phyloP scores from a whole-genome alignment of 2,113 vertebrate genomes.

The Odocoileus virginianus region DNA sequence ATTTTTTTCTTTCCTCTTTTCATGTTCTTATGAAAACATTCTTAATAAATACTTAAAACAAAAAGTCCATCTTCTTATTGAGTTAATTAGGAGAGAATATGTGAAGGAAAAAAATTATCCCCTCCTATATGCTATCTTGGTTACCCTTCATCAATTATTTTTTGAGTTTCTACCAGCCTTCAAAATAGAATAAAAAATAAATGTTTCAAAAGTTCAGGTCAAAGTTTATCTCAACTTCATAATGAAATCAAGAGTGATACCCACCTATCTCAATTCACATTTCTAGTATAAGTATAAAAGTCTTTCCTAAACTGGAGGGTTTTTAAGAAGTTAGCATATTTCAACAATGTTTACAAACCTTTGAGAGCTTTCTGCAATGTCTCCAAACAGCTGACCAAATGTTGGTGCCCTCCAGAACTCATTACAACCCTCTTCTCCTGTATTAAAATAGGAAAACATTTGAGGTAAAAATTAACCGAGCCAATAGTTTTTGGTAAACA shows the following conservation, averaged over 20 bases:
- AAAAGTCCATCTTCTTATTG: background rate
- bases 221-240: background rate
- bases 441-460: constrained; percentile 34
- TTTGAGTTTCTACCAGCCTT: background rate
- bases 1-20: background rate
- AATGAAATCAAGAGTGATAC: constrained; percentile 12
- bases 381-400: constrained; percentile 94
- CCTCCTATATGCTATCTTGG: background rate
- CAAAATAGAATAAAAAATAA: constrained; percentile 5
- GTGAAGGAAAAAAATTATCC: background rate
- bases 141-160: background rate
- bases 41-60: constrained; percentile 3
- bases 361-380: constrained; percentile 96
- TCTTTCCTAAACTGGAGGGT: background rate
- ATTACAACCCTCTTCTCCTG: constrained; percentile 94
- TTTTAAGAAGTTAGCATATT: constrained; percentile 29
- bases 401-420: constrained; percentile 93
- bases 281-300: background rate
- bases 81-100: background rate
- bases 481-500: background rate
- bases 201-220: background rate
- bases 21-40: background rate
- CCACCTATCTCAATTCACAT: background rate
- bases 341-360: constrained; percentile 83
- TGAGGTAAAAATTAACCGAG: constrained; percentile 34